phyloP scores from a whole-genome alignment of 2,797 vertebrate genomes.

The Spea hammondii region DNA sequence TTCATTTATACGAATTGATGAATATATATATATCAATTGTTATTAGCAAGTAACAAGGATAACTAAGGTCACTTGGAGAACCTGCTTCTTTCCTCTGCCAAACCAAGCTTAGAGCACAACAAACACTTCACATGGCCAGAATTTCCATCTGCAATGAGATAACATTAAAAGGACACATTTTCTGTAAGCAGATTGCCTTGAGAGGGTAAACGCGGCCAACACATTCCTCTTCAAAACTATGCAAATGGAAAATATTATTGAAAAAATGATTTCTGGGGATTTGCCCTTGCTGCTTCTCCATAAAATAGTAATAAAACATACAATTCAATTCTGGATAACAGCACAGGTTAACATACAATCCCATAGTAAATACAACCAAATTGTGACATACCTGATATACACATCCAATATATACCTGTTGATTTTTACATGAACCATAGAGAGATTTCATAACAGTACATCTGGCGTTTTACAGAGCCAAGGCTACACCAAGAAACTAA shows the following conservation, averaged over 20 bases:
- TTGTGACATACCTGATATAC: neutral
- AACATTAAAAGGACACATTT: neutral
- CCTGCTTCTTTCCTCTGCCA: neutral
- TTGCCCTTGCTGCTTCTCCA: neutral
- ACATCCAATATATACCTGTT: neutral
- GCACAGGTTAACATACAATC: neutral
- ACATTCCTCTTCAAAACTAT: neutral
- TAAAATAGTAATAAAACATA: neutral
- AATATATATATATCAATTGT: too few relatives aligned
- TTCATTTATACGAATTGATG: too few relatives aligned
- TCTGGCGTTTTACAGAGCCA: neutral
- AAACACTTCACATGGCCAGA: neutral
- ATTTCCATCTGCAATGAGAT: conserved; percentile 1
- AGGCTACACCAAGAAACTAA: too few relatives aligned
- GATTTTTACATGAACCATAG: neutral
- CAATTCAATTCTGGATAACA: neutral
- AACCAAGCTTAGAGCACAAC: neutral
- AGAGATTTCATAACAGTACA: neutral
- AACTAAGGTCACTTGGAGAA: conserved; percentile 6
- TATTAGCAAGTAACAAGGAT: neutral
- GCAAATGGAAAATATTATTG: neutral
- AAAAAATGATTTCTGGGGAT: neutral
- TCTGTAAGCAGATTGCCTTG: neutral
- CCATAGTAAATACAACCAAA: neutral
- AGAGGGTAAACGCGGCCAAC: neutral